Percentiles rank a stretch among this genome's conserved stretches.
Evolutionary conservation across 2,113 vertebrate species (phyloP).

Genomic region (Motacilla alba): DNA sequence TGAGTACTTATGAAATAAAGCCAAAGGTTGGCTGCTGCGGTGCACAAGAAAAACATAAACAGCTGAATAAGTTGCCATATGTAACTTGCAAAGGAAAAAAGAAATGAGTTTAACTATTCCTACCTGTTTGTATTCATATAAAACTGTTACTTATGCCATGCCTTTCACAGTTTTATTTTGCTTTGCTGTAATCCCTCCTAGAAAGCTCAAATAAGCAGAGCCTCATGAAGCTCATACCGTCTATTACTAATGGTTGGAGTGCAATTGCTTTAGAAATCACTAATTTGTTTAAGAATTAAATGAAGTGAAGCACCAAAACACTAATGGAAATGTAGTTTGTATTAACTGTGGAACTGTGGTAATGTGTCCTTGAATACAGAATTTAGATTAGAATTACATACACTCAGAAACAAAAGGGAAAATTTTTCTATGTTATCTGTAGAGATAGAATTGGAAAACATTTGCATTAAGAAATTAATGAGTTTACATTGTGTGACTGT

Average conservation of each 20-base stretch:
- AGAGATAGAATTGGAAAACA: neutral
- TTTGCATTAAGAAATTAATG: neutral
- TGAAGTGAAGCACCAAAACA: neutral
- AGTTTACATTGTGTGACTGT: neutral
- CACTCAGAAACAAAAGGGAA: neutral
- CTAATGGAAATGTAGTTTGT: neutral
- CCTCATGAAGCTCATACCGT: neutral
- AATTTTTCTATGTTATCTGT: neutral
- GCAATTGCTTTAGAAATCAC: neutral
- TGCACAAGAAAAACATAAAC: neutral
- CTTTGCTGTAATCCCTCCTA: neutral
- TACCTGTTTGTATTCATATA: neutral
- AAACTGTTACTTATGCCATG: neutral
- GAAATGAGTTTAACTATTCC: neutral
- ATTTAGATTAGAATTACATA: neutral
- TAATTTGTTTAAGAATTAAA: slow-evolving; percentile 4
- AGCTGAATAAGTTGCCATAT: neutral
- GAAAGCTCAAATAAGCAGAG: neutral
- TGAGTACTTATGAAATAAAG: neutral
- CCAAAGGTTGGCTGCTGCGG: neutral
- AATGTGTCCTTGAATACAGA: neutral
- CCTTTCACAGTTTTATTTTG: neutral
- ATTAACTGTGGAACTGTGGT: neutral
- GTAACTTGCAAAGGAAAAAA: neutral
- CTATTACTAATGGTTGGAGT: neutral